These are phyloP conservation scores for Polyommatus iphigenia DNA, from an alignment of 2,888 invertebrate species.

Conservation along the genomic window DNA sequence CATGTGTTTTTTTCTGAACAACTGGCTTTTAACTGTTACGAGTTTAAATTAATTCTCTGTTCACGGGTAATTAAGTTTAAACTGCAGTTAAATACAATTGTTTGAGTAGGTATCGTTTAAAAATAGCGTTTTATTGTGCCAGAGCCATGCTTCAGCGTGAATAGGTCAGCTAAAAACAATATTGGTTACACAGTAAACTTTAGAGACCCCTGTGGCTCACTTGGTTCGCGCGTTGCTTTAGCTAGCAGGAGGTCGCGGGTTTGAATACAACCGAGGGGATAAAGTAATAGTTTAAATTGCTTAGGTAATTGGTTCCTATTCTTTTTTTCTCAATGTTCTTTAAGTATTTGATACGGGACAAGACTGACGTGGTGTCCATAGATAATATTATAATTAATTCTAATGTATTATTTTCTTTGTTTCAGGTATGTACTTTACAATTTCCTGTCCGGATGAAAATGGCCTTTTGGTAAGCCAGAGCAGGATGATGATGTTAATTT, in stretches of 20 bases:
- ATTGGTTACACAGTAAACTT: neutral
- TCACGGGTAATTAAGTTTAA: conserved; percentile 1
- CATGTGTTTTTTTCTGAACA: neutral
- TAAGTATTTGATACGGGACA: too few relatives aligned
- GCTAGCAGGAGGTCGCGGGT: neutral
- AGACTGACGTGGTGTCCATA: too few relatives aligned
- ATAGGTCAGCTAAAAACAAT: neutral
- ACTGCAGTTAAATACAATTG: conserved; percentile 17
- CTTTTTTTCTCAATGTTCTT: too few relatives aligned
- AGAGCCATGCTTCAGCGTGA: neutral
- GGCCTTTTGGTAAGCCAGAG: too few relatives aligned
- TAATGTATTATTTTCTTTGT: neutral
- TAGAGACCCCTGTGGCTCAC: neutral
- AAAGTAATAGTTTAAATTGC: too few relatives aligned
- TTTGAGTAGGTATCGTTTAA: neutral
- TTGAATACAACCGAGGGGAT: neutral
- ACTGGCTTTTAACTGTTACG: neutral
- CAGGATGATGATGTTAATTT: neutral
- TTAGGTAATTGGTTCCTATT: too few relatives aligned
- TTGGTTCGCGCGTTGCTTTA: neutral
- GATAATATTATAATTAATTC: neutral
- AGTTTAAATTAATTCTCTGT: neutral
- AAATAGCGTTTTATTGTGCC: neutral
- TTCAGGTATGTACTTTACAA: neutral
- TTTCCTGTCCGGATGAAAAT: too few relatives aligned